Evolutionary conservation across 2,113 vertebrate species (phyloP).

Genomic region (Perccottus glenii): DNA sequence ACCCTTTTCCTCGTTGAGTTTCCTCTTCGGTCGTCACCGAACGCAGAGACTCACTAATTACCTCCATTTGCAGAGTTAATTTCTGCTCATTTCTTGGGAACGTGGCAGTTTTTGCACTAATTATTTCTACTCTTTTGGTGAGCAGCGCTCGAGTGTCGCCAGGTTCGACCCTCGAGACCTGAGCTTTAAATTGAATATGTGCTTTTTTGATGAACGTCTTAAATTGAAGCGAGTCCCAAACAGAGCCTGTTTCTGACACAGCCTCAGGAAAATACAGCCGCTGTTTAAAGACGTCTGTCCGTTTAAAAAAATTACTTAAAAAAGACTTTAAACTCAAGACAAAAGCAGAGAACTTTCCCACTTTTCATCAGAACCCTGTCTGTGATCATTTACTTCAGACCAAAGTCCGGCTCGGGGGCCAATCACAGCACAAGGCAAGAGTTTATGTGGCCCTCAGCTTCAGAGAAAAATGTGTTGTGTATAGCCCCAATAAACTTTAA

Average conservation of each 20-base stretch:
- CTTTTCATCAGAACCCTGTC: no score
- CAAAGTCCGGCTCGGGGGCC: no score
- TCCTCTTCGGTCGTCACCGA: slow-evolving; percentile 32
- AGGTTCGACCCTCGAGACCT: slow-evolving; percentile 52
- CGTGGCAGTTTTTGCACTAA: slow-evolving; percentile 23
- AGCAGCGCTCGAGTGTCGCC: slow-evolving; percentile 35
- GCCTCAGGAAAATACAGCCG: no score
- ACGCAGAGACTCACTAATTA: slow-evolving; percentile 36
- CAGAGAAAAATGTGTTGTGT: no score
- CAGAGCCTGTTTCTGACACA: not conserved
- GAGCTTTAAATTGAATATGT: slow-evolving; percentile 66
- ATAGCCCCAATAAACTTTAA: no score
- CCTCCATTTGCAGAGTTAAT: slow-evolving; percentile 30
- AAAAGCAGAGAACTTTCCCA: no score
- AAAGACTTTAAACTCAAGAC: no score
- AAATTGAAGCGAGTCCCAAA: slow-evolving; percentile 70
- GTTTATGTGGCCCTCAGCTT: no score
- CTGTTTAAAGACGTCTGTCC: no score
- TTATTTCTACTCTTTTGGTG: slow-evolving; percentile 26
- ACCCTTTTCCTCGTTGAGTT: slow-evolving; percentile 48
- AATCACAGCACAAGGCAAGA: no score
- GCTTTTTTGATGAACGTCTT: slow-evolving; percentile 37
- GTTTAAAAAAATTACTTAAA: no score
- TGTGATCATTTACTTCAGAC: no score
- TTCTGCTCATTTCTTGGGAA: slow-evolving; percentile 18